Evolutionary conservation across 2,113 vertebrate species (phyloP).

Genomic region (Gymnorhina tibicen): DNA sequence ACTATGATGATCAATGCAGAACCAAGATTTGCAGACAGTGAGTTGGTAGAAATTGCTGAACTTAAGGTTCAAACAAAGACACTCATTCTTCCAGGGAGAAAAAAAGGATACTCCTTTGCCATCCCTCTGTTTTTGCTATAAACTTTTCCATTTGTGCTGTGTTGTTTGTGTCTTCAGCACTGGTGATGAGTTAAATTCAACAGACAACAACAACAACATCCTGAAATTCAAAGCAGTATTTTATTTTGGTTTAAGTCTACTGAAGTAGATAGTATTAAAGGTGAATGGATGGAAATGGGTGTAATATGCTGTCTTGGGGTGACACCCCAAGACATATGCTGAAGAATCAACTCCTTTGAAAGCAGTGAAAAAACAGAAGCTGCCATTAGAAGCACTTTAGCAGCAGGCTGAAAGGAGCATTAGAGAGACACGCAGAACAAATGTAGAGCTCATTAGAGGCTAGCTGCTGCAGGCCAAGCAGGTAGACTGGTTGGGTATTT

Average conservation of each 20-base stretch:
- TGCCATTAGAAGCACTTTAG: background rate
- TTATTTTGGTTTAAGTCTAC: slow-evolving; percentile 18
- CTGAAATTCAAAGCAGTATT: slow-evolving; percentile 5
- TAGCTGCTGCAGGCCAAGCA: background rate
- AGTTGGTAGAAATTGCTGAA: slow-evolving; percentile 11
- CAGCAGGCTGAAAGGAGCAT: background rate
- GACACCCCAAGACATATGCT: background rate
- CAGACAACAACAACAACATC: slow-evolving; percentile 35
- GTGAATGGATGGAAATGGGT: background rate
- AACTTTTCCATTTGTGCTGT: slow-evolving; percentile 51
- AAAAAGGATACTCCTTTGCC: background rate
- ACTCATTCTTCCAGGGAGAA: background rate
- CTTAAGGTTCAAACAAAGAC: slow-evolving; percentile 10
- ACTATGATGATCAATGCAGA: background rate
- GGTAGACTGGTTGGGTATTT: background rate
- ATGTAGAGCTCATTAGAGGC: background rate
- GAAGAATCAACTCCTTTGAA: slow-evolving; percentile 7
- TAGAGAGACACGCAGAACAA: background rate
- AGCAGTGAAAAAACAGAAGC: background rate
- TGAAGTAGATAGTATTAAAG: background rate
- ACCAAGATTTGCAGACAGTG: background rate
- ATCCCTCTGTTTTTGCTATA: slow-evolving; percentile 53
- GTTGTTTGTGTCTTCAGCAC: background rate
- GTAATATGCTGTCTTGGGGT: background rate
- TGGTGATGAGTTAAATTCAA: slow-evolving; percentile 40